Evolutionary conservation across 1,140 invertebrate genomes (phyloP).

Genomic region (Pogonognathellus flavescens): DNA sequence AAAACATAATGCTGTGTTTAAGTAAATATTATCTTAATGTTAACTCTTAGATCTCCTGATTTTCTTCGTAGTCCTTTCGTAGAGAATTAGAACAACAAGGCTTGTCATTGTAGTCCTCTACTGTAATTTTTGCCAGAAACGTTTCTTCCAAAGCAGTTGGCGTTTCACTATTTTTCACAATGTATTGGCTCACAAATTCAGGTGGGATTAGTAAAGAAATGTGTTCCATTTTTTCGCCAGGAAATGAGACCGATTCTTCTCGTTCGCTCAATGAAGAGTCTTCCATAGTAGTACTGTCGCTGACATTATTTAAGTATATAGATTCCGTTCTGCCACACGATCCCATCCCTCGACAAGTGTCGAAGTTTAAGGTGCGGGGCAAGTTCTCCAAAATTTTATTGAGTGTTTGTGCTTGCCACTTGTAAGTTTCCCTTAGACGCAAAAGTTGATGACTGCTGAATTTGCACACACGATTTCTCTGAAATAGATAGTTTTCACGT

Average conservation of each 20-base stretch:
- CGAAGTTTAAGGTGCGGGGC: slow-evolving; percentile 87
- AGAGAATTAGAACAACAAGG: slow-evolving; percentile 30
- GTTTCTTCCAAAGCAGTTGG: slow-evolving; percentile 12
- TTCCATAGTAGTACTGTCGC: slow-evolving; percentile 61
- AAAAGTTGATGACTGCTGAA: slow-evolving; percentile 93
- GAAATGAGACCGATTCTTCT: not conserved
- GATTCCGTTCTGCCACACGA: slow-evolving; percentile 86
- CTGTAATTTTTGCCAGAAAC: slow-evolving; percentile 5
- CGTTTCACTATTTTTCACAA: slow-evolving; percentile 27
- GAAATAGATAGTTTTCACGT: slow-evolving; percentile 94
- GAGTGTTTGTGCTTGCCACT: slow-evolving; percentile 93
- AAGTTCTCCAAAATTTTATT: slow-evolving; percentile 95
- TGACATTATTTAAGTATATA: slow-evolving; percentile 76
- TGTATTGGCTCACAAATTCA: slow-evolving; percentile 54
- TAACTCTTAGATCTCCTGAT: slow-evolving; percentile 10
- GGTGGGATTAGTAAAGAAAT: slow-evolving; percentile 64
- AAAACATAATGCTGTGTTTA: slow-evolving; percentile 41
- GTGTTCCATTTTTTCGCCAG: slow-evolving; percentile 60
- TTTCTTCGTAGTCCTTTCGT: slow-evolving; percentile 22
- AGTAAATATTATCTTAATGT: slow-evolving; percentile 36
- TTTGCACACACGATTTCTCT: slow-evolving; percentile 92
- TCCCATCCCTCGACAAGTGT: slow-evolving; percentile 87
- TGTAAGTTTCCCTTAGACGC: slow-evolving; percentile 90
- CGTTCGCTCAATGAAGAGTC: slow-evolving; percentile 9
- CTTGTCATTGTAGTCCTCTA: slow-evolving; percentile 25